Evolutionary conservation across 2,888 invertebrate genomes (phyloP).

Genomic region (Blastobasis lacticolella): DNA sequence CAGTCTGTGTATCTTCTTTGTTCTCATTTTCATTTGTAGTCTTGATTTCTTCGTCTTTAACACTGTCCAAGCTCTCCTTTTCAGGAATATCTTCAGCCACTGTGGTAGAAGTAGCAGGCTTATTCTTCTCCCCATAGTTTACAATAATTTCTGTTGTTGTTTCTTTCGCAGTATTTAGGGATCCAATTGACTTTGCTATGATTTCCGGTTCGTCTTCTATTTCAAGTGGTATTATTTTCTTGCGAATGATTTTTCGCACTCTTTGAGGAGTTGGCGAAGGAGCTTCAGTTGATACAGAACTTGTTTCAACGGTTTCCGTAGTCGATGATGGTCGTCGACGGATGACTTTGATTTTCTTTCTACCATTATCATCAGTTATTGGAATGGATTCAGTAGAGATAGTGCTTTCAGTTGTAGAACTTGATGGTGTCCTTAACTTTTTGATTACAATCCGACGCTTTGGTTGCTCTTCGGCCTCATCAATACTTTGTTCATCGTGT

Average conservation of each 20-base stretch:
- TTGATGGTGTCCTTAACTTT: constrained; percentile 33
- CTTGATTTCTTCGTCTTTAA: constrained; percentile 18
- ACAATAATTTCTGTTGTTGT: constrained; percentile 30
- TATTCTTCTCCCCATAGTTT: constrained; percentile 59
- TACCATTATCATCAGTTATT: constrained; percentile 41
- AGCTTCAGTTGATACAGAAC: constrained; percentile 21
- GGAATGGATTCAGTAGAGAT: constrained; percentile 37
- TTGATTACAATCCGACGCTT: constrained; percentile 41
- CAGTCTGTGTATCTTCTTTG: constrained; percentile 14
- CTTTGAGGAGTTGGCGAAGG: constrained; percentile 30
- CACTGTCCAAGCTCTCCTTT: constrained; percentile 25
- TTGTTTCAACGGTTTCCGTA: constrained; percentile 21
- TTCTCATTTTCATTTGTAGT: constrained; percentile 10
- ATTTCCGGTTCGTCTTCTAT: constrained; percentile 38
- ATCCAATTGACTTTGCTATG: constrained; percentile 33
- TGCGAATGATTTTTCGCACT: constrained; percentile 56
- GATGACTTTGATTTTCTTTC: constrained; percentile 49
- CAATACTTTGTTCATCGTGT: constrained; percentile 36
- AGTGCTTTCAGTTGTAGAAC: constrained; percentile 24
- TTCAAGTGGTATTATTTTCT: constrained; percentile 44
- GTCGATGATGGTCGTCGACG: constrained; percentile 47
- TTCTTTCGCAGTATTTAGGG: constrained; percentile 30
- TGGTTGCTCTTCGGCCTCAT: constrained; percentile 26
- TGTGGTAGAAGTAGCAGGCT: constrained; percentile 20
- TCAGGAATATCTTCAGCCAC: constrained; percentile 21